These are phyloP conservation scores for Melanotaenia boesemani DNA, from an alignment of 2,797 vertebrate genomes.

Conservation along the genomic window DNA sequence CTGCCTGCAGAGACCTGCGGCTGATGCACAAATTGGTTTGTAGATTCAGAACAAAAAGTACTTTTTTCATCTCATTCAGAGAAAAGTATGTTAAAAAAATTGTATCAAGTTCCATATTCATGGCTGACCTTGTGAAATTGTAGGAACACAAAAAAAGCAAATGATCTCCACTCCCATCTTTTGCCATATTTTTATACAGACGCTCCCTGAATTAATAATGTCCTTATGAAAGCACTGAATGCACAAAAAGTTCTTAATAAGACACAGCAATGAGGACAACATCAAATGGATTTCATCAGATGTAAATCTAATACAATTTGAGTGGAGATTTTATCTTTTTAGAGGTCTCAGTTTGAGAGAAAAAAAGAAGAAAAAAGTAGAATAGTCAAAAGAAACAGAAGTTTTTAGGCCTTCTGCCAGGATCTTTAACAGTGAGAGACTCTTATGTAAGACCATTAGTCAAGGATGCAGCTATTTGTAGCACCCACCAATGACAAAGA, in stretches of 20 bases:
- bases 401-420: not conserved
- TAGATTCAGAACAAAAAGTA: not conserved
- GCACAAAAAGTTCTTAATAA: not conserved
- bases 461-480: conserved; percentile 16
- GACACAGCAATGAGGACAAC: not conserved
- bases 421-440: not conserved
- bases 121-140: not conserved
- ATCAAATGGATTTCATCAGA: not conserved
- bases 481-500: not conserved
- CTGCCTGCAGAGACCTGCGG: not conserved
- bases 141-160: not conserved
- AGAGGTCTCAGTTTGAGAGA: not conserved
- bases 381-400: not conserved
- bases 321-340: not conserved
- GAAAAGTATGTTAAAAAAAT: not conserved
- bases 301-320: not conserved
- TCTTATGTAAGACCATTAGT: not conserved
- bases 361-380: not conserved
- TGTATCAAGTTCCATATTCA: not conserved
- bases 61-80: too few species aligned
- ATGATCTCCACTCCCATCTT: not conserved
- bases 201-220: not conserved
- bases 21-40: not conserved
- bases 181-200: not conserved
- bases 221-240: too few species aligned